Percentiles rank a stretch among this genome's conserved stretches.
phyloP scores from a whole-genome alignment of 2,888 invertebrate species.

The Antheraea yamamai region DNA sequence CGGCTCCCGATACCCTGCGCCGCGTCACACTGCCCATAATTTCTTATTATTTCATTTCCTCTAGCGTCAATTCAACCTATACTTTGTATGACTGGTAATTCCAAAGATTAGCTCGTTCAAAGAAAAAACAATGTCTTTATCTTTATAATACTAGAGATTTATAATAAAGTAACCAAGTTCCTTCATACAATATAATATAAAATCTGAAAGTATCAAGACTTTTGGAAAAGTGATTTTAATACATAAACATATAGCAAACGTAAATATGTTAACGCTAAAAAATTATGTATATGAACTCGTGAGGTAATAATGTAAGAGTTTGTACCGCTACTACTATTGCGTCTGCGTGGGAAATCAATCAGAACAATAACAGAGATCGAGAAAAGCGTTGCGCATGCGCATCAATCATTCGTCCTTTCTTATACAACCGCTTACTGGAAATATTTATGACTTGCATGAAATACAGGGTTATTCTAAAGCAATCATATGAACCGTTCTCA shows the following conservation, averaged over 20 bases:
- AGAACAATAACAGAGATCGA: slow-evolving; percentile 34
- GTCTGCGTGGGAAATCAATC: slow-evolving; percentile 53
- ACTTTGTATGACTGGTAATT: no score
- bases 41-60: no score
- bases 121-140: no score
- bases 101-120: no score
- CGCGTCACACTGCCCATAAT: no score
- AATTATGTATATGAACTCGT: not conserved
- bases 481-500: slow-evolving; percentile 1
- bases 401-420: slow-evolving; percentile 15
- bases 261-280: not conserved
- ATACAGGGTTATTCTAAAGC: not conserved
- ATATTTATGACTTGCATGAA: slow-evolving; percentile 9
- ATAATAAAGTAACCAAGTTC: not conserved
- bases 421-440: not conserved
- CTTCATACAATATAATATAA: not conserved
- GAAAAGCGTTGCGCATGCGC: slow-evolving; percentile 26
- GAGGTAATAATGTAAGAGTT: slow-evolving; percentile 4
- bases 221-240: not conserved
- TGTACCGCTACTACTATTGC: slow-evolving; percentile 32
- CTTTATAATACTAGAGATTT: not conserved
- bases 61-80: no score
- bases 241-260: not conserved
- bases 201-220: not conserved
- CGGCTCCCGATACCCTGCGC: no score